These are phyloP conservation scores for Podarcis lilfordi DNA, from an alignment of 2,797 vertebrate genomes.

Conservation along the genomic window DNA sequence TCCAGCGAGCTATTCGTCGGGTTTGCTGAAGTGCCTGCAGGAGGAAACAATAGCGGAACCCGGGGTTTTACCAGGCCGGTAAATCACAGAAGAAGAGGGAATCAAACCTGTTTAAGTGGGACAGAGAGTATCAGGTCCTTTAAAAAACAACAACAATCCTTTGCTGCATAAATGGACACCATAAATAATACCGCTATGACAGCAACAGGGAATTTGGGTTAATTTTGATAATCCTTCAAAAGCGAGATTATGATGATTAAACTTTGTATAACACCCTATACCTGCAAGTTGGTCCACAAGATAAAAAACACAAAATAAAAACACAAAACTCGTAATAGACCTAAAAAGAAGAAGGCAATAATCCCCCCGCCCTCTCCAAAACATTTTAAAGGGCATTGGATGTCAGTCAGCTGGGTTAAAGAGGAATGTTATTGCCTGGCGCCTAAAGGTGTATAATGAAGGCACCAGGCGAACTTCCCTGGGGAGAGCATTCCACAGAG, in stretches of 20 bases:
- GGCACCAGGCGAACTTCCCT: no score
- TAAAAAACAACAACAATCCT: neutral
- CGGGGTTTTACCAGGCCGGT: slow-evolving; percentile 36
- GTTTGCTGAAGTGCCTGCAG: slow-evolving; percentile 50
- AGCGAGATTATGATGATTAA: neutral
- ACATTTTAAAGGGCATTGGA: no score
- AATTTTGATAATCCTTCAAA: slow-evolving; percentile 2
- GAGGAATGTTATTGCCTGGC: neutral
- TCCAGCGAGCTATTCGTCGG: slow-evolving; percentile 66
- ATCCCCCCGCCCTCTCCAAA: no score
- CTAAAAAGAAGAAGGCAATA: no score
- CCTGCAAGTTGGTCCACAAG: no score
- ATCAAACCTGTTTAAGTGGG: slow-evolving; percentile 4
- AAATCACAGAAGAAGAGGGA: slow-evolving; percentile 8
- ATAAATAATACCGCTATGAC: neutral
- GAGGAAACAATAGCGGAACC: slow-evolving; percentile 35
- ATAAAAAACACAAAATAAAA: no score
- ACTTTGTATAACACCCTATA: no score
- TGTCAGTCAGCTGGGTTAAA: neutral
- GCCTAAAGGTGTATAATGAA: no score
- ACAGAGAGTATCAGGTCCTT: neutral
- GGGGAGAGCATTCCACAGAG: no score
- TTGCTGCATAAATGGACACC: neutral
- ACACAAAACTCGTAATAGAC: no score
- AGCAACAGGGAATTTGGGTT: neutral